Percentiles rank a stretch among this genome's conserved stretches.
phyloP scores from a whole-genome alignment of 2,797 vertebrate species.

The Tapera naevia region DNA sequence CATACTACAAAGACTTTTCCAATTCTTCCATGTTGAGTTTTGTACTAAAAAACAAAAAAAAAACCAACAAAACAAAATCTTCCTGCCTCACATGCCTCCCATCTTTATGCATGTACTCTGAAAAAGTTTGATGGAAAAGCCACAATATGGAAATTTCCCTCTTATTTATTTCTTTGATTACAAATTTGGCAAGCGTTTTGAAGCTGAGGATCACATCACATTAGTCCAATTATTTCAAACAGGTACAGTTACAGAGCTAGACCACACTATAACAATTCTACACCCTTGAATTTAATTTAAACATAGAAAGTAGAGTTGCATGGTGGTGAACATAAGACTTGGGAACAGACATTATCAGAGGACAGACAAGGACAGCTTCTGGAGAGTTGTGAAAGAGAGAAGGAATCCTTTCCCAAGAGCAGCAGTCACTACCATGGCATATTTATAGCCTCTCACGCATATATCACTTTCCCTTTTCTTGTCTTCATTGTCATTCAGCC shows the following conservation, averaged over 20 bases:
- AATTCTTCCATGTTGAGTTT: background rate
- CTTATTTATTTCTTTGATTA: background rate
- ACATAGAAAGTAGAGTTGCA: background rate
- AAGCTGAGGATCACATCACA: background rate
- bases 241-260: background rate
- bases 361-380: background rate
- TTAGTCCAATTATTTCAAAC: background rate
- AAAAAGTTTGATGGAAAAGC: background rate
- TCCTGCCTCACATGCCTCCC: background rate
- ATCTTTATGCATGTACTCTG: background rate
- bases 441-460: background rate
- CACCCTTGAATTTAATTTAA: background rate
- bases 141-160: background rate
- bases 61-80: background rate
- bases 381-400: background rate
- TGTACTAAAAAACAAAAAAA: background rate
- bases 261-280: background rate
- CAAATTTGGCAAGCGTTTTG: background rate
- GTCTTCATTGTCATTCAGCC: background rate
- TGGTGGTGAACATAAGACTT: background rate
- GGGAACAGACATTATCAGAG: background rate
- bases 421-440: background rate
- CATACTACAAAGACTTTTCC: background rate
- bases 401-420: background rate
- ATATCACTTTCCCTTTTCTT: background rate